Base-by-base conservation (phyloP, 1,140 invertebrate genomes). In the Zaprionus tsacasi region DNA sequence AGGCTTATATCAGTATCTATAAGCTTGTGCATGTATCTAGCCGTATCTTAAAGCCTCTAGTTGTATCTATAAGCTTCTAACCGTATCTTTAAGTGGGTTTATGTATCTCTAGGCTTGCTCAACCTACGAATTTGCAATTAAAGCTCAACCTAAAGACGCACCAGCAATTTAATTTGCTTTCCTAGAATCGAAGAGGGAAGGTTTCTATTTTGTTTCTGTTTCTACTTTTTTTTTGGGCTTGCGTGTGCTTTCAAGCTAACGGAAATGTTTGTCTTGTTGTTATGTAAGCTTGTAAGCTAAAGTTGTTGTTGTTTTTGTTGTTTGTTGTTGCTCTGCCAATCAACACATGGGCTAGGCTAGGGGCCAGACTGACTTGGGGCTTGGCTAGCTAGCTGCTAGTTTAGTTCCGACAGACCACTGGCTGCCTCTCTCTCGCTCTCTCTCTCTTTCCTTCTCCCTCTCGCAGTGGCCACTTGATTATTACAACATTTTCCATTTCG, bases 401-500 rank as follows among this genome's bases (percentile, higher is more conserved):
- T 45, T 66, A 65, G 72, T 70, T 64, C 59, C 67, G 58, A 55
- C 59, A 36, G 40, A 57, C 65, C 59, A 57, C 72, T 59, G 17
- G 57, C 74, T 38, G 30, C 36, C 21, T 25, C n/a, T 58, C 60
- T 50, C 4, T 35, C 17, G 3, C 30, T 64, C 33, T 64, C 40
- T 30, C 30, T 36, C 38, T 13, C 1, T 21, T 21, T 54, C 12
- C 8, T 3, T 60, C 11, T 27, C 15, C 5, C 12, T 27, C 43
- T 61, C 60, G 21, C 13, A 11, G 52, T 58, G 78, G 65, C 64
- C 79, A 82, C 83, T 88, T 83, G 83, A 83, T 87, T 88, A 87
- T 88, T 88, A 83, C 82, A 88, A 87, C 83, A 83, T 87, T 87
- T 83, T 80, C 83, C 65, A 83, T 80, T 88, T 88, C 67, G 85